phyloP scores from a whole-genome alignment of 2,113 vertebrate species.

The Otus sunia region DNA sequence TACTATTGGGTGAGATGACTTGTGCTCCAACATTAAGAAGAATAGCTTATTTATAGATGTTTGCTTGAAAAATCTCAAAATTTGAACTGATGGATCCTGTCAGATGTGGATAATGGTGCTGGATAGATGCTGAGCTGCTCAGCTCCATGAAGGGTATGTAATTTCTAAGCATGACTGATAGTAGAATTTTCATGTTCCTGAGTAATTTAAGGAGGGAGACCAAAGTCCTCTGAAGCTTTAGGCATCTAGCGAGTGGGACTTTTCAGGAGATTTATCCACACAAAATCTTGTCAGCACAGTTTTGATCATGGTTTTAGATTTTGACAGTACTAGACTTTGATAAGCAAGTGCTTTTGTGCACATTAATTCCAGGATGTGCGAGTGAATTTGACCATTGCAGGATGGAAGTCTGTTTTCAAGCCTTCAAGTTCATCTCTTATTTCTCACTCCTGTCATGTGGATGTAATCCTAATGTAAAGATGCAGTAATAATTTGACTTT shows the following conservation, averaged over 20 bases:
- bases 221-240: neutral
- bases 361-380: neutral
- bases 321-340: neutral
- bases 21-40: neutral
- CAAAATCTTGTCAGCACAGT: neutral
- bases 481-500: neutral
- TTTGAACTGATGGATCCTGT: neutral
- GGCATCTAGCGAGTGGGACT: neutral
- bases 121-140: neutral
- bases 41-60: neutral
- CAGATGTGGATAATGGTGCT: neutral
- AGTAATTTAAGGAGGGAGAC: neutral
- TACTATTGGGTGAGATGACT: neutral
- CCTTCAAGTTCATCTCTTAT: neutral
- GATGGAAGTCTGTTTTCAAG: neutral
- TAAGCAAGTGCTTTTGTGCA: neutral
- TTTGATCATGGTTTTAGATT: neutral
- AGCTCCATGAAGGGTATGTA: neutral
- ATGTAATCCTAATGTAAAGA: neutral
- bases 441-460: neutral
- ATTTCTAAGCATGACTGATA: neutral
- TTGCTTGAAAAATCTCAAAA: neutral
- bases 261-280: neutral
- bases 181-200: neutral
- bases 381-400: neutral